Conservation (phyloP, 2,888 invertebrate genomes). For the Dusona sp. region DNA sequence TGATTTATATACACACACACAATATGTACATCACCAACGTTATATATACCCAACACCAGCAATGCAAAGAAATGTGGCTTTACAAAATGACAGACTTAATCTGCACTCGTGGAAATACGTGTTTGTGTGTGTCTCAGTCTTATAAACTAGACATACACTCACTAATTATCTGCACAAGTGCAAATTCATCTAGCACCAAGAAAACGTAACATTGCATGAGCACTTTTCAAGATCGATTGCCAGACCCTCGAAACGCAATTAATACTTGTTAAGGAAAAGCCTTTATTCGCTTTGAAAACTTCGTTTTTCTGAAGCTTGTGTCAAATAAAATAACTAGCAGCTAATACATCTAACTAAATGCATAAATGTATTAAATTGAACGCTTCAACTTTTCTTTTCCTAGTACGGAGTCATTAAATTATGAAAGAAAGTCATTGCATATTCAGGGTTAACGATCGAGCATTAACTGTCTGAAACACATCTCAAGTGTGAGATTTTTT, state of each 20-base stretch:
- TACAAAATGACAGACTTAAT: constrained; percentile 51
- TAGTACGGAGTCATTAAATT: background rate
- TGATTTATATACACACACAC: constrained; percentile 37
- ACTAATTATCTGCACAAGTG: constrained; percentile 58
- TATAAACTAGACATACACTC: constrained; percentile 21
- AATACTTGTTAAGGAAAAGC: constrained; percentile 50
- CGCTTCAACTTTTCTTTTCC: background rate
- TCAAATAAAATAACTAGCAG: background rate
- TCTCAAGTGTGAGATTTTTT: background rate
- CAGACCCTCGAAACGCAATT: constrained; percentile 28
- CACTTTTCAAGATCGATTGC: constrained; percentile 54
- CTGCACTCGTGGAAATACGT: constrained; percentile 19
- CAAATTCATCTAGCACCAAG: constrained; percentile 50
- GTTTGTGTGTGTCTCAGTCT: constrained; percentile 40
- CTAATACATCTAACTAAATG: background rate
- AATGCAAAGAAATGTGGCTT: constrained; percentile 22
- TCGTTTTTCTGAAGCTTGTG: background rate
- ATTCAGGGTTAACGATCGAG: background rate
- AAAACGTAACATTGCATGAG: constrained; percentile 37
- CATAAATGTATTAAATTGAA: background rate
- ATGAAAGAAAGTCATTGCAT: background rate
- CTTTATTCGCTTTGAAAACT: background rate
- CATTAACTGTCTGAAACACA: background rate
- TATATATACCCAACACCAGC: background rate
- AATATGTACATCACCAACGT: background rate